Conservation (phyloP, 92 coral and sea anemone species). For the Palythoa grandiflora region DNA sequence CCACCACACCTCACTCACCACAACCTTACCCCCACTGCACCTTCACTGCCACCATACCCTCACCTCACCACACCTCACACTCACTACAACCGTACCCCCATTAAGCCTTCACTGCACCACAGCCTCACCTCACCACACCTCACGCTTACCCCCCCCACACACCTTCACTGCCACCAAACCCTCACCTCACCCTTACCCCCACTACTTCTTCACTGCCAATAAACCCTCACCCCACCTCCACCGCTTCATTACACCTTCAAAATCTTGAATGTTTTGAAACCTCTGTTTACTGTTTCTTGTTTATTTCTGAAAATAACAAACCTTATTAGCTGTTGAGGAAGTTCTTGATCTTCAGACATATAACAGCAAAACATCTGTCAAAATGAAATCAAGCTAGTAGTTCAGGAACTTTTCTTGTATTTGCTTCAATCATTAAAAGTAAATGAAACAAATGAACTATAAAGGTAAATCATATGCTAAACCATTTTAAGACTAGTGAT, state of each 20-base stretch:
- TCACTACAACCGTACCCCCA: too few relatives aligned
- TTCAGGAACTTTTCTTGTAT: neutral
- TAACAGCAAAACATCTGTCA: conserved; percentile 64
- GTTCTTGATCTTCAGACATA: conserved; percentile 71
- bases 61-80: neutral
- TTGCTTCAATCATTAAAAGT: too few relatives aligned
- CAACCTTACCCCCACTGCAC: neutral
- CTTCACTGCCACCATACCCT: neutral
- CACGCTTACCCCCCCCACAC: neutral
- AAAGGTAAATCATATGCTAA: too few relatives aligned
- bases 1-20: too few relatives aligned
- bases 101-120: too few relatives aligned
- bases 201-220: too few relatives aligned
- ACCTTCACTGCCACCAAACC: neutral
- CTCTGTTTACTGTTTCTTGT: neutral
- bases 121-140: neutral
- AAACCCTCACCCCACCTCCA: neutral
- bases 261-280: neutral
- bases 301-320: neutral
- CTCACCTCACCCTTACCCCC: neutral
- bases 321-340: conserved; percentile 73
- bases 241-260: neutral
- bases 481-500: too few relatives aligned
- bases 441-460: too few relatives aligned
- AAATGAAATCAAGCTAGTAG: neutral